Percentiles rank a stretch among this genome's conserved stretches.
Conservation (phyloP, 30 jellyfish, hydroid and myxozoan species). For the Phacellophora camtschatica region DNA sequence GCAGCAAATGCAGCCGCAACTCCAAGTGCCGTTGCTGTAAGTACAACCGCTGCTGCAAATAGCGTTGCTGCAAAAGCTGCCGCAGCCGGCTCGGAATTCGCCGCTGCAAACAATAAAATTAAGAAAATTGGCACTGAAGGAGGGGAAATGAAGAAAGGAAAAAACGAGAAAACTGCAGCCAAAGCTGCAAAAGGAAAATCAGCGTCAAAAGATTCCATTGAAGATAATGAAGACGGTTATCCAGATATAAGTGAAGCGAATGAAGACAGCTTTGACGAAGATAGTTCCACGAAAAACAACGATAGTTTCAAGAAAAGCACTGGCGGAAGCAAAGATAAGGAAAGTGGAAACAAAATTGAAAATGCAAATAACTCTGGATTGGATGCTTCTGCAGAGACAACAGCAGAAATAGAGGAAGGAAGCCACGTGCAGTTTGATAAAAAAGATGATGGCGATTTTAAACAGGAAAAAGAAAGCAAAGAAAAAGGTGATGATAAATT, state of each 20-base stretch:
- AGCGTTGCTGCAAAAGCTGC: constrained; percentile 15
- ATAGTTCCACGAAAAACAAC: not conserved
- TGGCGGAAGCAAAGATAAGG: not conserved
- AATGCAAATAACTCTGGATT: constrained; percentile 19
- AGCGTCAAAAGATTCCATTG: constrained; percentile 5
- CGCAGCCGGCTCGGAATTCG: constrained; percentile 3
- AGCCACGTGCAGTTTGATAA: not conserved
- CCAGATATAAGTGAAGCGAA: constrained; percentile 15
- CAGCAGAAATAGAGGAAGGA: constrained; percentile 31
- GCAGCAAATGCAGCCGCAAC: constrained; percentile 9
- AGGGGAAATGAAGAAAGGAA: constrained; percentile 40
- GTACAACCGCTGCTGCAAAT: not conserved
- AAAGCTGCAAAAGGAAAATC: not conserved
- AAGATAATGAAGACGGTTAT: constrained; percentile 2
- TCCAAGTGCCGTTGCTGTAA: constrained; percentile 16
- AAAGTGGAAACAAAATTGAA: not conserved
- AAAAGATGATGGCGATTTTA: constrained; percentile 2
- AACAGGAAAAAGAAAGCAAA: not conserved
- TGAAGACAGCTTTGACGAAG: constrained; percentile 57
- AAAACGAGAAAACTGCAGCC: not conserved
- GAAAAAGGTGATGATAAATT: not conserved
- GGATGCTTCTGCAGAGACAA: constrained; percentile 24
- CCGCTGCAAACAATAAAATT: not conserved
- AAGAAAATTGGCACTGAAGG: constrained; percentile 23
- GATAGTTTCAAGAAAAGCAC: not conserved